Evolutionary conservation across 2,113 vertebrate species (phyloP), one percentile per base, ranked within the genome.

Genomic region (Zootoca vivipara): DNA sequence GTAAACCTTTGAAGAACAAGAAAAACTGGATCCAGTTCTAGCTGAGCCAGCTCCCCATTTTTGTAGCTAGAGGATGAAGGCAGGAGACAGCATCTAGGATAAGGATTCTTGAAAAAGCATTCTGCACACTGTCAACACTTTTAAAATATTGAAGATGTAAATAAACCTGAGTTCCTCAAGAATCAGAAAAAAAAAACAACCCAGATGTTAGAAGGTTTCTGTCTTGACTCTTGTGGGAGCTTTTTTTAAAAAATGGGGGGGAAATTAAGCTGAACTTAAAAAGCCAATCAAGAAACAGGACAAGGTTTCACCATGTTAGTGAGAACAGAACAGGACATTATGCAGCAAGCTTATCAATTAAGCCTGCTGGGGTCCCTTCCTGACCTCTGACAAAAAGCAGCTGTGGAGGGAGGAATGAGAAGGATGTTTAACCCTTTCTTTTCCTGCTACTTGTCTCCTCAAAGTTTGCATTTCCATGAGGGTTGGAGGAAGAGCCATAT

Each of bases 21-120:
- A 95, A 93, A 92, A 94, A 89, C 94, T 83, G 64, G 95, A 92
- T 87, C 0, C 40, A 85, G 81, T 88, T 90, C 93, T 83, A 88
- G 94, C 86, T 91, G 80, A 89, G 89, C 94, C 85, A 85, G 95
- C 89, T 93, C 86, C 74, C 0, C 0, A 88, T 83, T 80, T 93
- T 92, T 91, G 93, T 91, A 93, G 91, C 86, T 72, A 83, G 75
- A 10, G 85, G 85, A 90, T 93, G 78, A 78, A 86, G 89, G 62
- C 87, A 93, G 83, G 88, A 93, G 87, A 33, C 87, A 90, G 89
- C 90, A 87, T 77, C 85, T 83, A 90, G 93, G 88, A 93, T 64
- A 64, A 40, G 3, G 40, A 33, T 38, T 64, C n/a, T 18, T 52
- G 42, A 35, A 28, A 20, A 20, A 42, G 74, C 42, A 56, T 52